Conservation (phyloP, 2,888 invertebrate genomes). For the Drosophila conformis region DNA sequence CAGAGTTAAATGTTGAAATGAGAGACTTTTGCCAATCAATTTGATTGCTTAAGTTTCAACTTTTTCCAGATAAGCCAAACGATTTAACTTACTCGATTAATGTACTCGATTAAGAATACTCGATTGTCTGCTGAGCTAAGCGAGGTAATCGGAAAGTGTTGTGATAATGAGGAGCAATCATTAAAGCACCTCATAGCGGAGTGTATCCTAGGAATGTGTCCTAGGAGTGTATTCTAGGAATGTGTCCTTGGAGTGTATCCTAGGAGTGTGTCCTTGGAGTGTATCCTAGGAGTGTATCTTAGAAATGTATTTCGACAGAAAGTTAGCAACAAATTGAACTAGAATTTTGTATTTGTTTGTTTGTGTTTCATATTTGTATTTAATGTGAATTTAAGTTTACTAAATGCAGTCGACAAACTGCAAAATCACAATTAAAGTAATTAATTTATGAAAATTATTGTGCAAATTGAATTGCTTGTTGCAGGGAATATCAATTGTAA, state of each 20-base stretch:
- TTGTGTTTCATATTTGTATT: neutral
- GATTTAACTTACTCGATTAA: neutral
- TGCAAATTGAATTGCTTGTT: neutral
- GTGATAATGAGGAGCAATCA: too few species aligned
- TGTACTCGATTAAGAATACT: too few species aligned
- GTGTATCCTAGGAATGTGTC: too few species aligned
- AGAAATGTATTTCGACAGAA: too few species aligned
- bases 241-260: too few species aligned
- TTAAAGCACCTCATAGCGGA: too few species aligned
- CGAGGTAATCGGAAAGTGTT: too few species aligned
- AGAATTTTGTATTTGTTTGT: neutral
- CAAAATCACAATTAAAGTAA: neutral
- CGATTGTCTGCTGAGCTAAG: too few species aligned
- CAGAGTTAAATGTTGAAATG: neutral
- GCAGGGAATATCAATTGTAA: constrained; percentile 12
- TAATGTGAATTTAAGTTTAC: neutral
- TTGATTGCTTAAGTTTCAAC: neutral
- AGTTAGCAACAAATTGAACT: neutral
- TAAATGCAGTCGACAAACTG: neutral
- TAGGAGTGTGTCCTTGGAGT: too few species aligned
- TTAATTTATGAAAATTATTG: neutral
- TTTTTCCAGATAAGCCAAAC: neutral
- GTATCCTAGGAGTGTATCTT: too few species aligned
- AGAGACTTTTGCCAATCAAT: neutral
- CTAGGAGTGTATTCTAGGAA: too few species aligned